These are phyloP conservation scores for Amphipyra berbera DNA, from an alignment of 2,888 invertebrate species.

Conservation along the genomic window DNA sequence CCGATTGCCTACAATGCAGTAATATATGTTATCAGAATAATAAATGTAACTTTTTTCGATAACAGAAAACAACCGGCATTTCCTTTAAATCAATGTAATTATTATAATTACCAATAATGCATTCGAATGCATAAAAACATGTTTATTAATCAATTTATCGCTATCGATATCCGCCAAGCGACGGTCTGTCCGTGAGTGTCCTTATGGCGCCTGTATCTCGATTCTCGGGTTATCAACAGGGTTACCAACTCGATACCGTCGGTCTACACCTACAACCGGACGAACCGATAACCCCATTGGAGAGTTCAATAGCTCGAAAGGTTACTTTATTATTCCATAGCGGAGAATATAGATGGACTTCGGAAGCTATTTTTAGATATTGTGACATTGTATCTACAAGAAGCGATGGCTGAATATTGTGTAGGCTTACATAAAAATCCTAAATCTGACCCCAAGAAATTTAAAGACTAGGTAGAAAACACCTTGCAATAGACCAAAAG, in stretches of 20 bases:
- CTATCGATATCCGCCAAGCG: slow-evolving; percentile 54
- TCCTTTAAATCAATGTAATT: slow-evolving; percentile 20
- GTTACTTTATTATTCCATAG: slow-evolving; percentile 46
- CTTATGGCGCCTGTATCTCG: slow-evolving; percentile 37
- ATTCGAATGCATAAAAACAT: slow-evolving; percentile 47
- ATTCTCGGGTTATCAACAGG: slow-evolving; percentile 52
- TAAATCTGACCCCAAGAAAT: too few species aligned
- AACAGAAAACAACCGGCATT: slow-evolving; percentile 19
- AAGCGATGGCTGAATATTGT: slow-evolving; percentile 1
- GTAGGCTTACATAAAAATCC: too few species aligned
- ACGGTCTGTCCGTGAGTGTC: slow-evolving; percentile 38
- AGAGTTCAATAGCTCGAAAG: slow-evolving; percentile 52
- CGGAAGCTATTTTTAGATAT: slow-evolving; percentile 30
- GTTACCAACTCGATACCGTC: slow-evolving; percentile 46
- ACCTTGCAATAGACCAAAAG: too few species aligned
- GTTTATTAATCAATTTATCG: slow-evolving; percentile 46
- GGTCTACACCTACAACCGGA: slow-evolving; percentile 52
- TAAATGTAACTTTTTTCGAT: too few species aligned
- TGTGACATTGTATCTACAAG: slow-evolving; percentile 19
- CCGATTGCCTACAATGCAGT: too few species aligned
- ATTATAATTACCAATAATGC: slow-evolving; percentile 36
- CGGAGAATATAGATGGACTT: slow-evolving; percentile 14
- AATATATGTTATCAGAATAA: too few species aligned
- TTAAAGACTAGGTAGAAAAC: too few species aligned
- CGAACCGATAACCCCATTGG: slow-evolving; percentile 51